phyloP scores from a whole-genome alignment of 1,140 invertebrate species.

The Macrobrachium rosenbergii region DNA sequence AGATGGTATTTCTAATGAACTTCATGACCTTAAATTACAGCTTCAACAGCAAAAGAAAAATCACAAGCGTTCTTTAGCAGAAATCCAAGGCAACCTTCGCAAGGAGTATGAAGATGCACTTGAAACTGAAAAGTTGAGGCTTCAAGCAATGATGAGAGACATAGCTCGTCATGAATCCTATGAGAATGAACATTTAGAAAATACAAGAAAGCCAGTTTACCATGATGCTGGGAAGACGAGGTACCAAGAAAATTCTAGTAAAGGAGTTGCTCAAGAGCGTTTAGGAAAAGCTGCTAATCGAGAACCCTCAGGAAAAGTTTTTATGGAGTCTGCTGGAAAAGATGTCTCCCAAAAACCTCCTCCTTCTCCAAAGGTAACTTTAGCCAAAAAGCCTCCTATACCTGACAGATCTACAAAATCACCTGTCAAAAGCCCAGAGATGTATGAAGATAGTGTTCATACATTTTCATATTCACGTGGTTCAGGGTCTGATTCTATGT shows the following conservation, averaged over 20 bases:
- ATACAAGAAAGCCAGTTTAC: no score
- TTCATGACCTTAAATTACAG: slow-evolving; percentile 36
- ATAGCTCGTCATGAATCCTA: slow-evolving; percentile 2
- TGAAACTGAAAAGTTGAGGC: slow-evolving; percentile 27
- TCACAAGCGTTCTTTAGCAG: slow-evolving; percentile 35
- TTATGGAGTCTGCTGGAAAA: slow-evolving; percentile 17
- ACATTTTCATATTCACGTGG: no score
- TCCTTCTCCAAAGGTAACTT: slow-evolving; percentile 28
- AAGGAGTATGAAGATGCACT: slow-evolving; percentile 41
- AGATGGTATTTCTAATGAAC: slow-evolving; percentile 34
- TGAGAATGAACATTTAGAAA: no score
- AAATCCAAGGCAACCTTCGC: slow-evolving; percentile 37
- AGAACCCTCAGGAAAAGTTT: no score
- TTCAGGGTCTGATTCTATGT: no score
- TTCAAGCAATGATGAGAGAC: slow-evolving; percentile 45
- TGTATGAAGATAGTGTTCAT: not conserved
- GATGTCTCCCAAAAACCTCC: slow-evolving; percentile 39
- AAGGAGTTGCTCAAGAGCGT: no score
- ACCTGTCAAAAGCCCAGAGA: not conserved
- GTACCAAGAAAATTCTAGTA: no score
- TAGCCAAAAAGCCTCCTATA: slow-evolving; percentile 13
- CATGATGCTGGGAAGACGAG: no score
- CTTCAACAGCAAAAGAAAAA: slow-evolving; percentile 33
- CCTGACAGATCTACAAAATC: slow-evolving; percentile 35
- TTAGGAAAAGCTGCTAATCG: no score